A percentile compares a stretch with the other conserved stretches of the same genome.
Conservation (phyloP, 2,797 vertebrate species). For the Syngnathus rostellatus region DNA sequence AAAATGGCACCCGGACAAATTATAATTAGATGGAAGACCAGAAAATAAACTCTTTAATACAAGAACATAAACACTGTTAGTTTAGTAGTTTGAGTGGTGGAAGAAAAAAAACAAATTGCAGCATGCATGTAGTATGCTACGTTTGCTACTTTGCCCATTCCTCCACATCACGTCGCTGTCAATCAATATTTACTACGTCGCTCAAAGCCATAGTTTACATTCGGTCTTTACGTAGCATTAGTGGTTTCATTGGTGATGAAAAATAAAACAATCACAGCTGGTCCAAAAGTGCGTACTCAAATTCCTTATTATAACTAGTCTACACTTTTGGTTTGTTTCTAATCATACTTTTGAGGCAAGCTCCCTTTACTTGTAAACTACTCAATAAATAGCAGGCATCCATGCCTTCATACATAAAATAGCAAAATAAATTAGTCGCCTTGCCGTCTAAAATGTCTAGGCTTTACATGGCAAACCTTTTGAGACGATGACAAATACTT, state of each 20-base stretch:
- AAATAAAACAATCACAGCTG: constrained; percentile 50
- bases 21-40: constrained; percentile 51
- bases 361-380: constrained; percentile 23
- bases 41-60: constrained; percentile 46
- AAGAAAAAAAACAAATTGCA: too few relatives aligned
- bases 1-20: background rate
- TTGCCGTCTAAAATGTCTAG: background rate
- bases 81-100: constrained; percentile 13
- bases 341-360: constrained; percentile 23
- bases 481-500: background rate
- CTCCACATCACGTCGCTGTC: too few relatives aligned
- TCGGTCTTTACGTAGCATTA: background rate
- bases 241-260: constrained; percentile 30
- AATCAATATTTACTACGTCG: too few relatives aligned
- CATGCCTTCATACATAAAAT: constrained; percentile 12
- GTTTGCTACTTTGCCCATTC: too few relatives aligned
- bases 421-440: constrained; percentile 33
- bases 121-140: too few relatives aligned
- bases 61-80: constrained; percentile 11
- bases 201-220: background rate
- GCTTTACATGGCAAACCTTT: constrained; percentile 3
- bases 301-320: constrained; percentile 25
- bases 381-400: constrained; percentile 36
- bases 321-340: constrained; percentile 3
- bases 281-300: constrained; percentile 63